phyloP scores from a whole-genome alignment of 2,888 invertebrate genomes.

The Rhagium mordax region DNA sequence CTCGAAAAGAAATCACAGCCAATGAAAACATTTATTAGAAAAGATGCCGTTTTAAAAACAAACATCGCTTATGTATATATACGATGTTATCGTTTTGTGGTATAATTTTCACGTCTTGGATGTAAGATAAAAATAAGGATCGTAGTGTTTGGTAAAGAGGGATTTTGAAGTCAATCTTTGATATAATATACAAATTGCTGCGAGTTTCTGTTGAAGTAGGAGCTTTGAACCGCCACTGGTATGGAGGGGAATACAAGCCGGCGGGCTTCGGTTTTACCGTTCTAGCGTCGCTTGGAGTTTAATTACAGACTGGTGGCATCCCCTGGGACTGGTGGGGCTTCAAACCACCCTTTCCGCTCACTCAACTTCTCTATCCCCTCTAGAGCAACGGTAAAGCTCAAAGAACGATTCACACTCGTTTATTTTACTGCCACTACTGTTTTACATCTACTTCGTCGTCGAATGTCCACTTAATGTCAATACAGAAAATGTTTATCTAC shows the following conservation, averaged over 20 bases:
- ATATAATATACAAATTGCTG: slow-evolving; percentile 30
- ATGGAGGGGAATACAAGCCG: slow-evolving; percentile 60
- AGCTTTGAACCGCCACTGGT: slow-evolving; percentile 41
- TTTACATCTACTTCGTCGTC: slow-evolving; percentile 23
- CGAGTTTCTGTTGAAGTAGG: slow-evolving; percentile 7
- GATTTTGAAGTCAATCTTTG: slow-evolving; percentile 27
- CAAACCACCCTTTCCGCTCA: slow-evolving; percentile 59
- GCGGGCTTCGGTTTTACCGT: slow-evolving; percentile 58
- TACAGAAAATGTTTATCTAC: neutral
- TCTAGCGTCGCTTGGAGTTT: slow-evolving; percentile 65
- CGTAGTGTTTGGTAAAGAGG: slow-evolving; percentile 6
- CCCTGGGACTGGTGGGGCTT: slow-evolving; percentile 67
- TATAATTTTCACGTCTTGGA: neutral
- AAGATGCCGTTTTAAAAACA: no score
- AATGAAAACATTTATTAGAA: no score
- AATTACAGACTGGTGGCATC: slow-evolving; percentile 69
- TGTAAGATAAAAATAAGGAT: slow-evolving; percentile 15
- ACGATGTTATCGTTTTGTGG: neutral
- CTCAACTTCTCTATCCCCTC: slow-evolving; percentile 50
- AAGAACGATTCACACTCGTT: slow-evolving; percentile 54
- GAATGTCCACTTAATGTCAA: slow-evolving; percentile 24
- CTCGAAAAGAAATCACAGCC: no score
- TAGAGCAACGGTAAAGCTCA: slow-evolving; percentile 55
- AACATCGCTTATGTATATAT: no score
- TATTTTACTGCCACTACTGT: slow-evolving; percentile 29